Conservation (phyloP, 2,113 vertebrate species). For the Carettochelys insculpta region DNA sequence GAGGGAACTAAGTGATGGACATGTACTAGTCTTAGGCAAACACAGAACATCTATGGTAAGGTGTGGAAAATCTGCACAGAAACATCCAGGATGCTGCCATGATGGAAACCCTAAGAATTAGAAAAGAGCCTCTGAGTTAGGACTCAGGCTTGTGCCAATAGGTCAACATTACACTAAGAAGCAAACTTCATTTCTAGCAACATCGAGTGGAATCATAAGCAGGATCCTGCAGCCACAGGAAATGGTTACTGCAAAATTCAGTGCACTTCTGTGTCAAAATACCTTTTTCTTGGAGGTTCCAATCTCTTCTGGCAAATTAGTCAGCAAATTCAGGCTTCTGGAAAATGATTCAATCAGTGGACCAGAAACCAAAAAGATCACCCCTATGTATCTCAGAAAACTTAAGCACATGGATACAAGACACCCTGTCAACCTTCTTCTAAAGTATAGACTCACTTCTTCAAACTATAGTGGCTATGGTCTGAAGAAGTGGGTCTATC, state of each 20-base stretch:
- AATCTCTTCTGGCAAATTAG: neutral
- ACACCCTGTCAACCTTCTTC: neutral
- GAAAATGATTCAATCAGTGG: neutral
- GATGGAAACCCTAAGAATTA: neutral
- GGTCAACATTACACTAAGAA: neutral
- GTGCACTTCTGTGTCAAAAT: neutral
- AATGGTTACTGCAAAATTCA: neutral
- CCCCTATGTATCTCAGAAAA: neutral
- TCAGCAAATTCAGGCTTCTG: neutral
- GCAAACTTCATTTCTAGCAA: neutral
- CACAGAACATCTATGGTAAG: neutral
- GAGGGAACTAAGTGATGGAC: neutral
- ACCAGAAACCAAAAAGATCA: neutral
- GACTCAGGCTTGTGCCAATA: neutral
- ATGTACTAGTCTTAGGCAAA: neutral
- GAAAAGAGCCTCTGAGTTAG: neutral
- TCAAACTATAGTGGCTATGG: no score
- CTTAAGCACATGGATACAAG: neutral
- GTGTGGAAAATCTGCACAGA: neutral
- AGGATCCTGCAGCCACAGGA: neutral
- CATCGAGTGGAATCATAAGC: neutral
- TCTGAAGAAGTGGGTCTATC: no score
- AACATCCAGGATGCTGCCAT: neutral
- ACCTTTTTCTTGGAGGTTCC: neutral
- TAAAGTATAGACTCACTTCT: no score